Conservation (phyloP, 2,113 vertebrate species). For the Sigmodon hispidus region DNA sequence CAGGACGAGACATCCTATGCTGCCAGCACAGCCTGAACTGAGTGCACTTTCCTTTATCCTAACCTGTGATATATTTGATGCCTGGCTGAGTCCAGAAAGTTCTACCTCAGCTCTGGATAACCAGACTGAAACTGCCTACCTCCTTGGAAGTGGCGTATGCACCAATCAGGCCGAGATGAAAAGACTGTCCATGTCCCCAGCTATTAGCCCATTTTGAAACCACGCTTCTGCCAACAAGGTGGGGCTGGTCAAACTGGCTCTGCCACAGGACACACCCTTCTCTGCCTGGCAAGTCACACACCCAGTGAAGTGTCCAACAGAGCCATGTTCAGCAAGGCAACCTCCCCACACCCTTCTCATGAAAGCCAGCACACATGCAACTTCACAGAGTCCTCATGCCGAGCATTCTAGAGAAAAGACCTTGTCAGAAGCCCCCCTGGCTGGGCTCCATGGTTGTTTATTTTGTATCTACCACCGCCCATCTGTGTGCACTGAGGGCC, state of each 20-base stretch:
- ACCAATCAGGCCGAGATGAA: constrained; percentile 54
- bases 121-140: background rate
- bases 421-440: accelerated
- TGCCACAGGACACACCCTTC: constrained; percentile 39
- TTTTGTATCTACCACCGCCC: background rate
- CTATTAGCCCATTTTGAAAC: constrained; percentile 70
- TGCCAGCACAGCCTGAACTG: background rate
- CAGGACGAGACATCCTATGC: background rate
- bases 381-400: accelerated
- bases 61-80: background rate
- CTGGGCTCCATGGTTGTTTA: background rate
- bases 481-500: background rate
- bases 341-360: background rate
- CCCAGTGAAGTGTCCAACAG: background rate
- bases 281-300: background rate
- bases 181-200: constrained; percentile 60
- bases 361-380: accelerated
- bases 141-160: background rate
- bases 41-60: background rate
- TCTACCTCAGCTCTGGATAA: background rate
- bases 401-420: background rate
- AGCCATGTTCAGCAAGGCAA: background rate
- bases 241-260: constrained; percentile 66
- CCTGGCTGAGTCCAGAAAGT: background rate
- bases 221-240: constrained; percentile 60